Conservation (phyloP, 92 coral and sea anemone genomes). For the Epizoanthus scotinus region DNA sequence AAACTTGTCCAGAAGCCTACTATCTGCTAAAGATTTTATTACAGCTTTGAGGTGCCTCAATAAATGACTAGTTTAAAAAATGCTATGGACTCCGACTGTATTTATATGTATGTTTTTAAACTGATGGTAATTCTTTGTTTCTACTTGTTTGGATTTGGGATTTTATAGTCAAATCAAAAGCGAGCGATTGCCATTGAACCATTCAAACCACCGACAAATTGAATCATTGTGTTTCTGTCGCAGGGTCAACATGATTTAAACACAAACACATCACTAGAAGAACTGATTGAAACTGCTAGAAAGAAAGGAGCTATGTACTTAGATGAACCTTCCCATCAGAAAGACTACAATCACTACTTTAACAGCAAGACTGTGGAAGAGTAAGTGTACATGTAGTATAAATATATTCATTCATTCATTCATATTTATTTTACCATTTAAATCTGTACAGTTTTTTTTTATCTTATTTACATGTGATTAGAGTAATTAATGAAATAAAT, state of each 20-base stretch:
- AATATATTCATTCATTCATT: too few species aligned
- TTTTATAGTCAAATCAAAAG: neutral
- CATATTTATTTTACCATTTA: too few species aligned
- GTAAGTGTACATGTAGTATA: conserved; percentile 50
- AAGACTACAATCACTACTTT: conserved; percentile 85
- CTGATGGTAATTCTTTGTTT: neutral
- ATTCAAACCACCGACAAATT: too few species aligned
- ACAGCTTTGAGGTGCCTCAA: too few species aligned
- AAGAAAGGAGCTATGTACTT: conserved; percentile 66
- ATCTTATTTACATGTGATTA: too few species aligned
- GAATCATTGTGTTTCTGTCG: neutral
- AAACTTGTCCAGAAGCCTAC: too few species aligned
- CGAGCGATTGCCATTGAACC: too few species aligned
- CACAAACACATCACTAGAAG: conserved; percentile 70
- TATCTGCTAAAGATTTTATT: too few species aligned
- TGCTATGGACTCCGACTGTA: too few species aligned
- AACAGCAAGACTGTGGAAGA: conserved; percentile 83
- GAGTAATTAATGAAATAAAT: too few species aligned
- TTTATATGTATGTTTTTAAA: neutral
- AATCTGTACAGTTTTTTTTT: too few species aligned
- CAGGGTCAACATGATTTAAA: conserved; percentile 79
- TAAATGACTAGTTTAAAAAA: too few species aligned
- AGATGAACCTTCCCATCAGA: conserved; percentile 75
- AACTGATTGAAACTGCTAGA: conserved; percentile 66
- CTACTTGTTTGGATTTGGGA: neutral